Evolutionary conservation across 2,113 vertebrate species (phyloP), one percentile per base, ranked within the genome.

Genomic region (Pelecanoides urinatrix): DNA sequence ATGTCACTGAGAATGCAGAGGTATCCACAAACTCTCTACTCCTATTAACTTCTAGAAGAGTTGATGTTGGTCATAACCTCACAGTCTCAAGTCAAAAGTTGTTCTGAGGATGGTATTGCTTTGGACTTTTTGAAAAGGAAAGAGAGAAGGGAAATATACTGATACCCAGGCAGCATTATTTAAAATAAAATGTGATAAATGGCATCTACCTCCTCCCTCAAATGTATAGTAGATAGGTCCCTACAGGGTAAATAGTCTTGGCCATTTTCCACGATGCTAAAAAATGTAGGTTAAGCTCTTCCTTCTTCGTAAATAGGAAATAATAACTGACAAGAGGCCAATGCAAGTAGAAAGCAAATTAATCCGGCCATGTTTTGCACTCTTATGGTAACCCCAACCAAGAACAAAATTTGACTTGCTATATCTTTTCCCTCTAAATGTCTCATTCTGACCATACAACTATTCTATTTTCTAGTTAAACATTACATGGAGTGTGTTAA

Each of bases 401-500:
- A 86, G 45, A 85, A 34, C 27, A 91, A 75, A 90, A 91, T 65
- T 86, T 93, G 85, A 38, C 85, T 94, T 82, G 58, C 36, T 50
- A 7, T 56, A 16, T 72, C 66, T 84, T 88, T 58, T 76, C 53
- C 65, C 16, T 90, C 71, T 72, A 89, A 95, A 88, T 74, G 77
- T 73, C 87, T 96, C 63, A 40, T 86, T 90, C 71, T 82, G 53
- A 82, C 77, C 58, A 73, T 73, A 79, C 10, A 90, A 83, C 62
- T 68, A n/a, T 66, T 85, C 59, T 85, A 55, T 95, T 96, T 96
- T 95, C 94, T 91, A n/a, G 87, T 96, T 96, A 94, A 95, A 97
- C 71, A 90, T 91, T 95, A 88, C 71, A 92, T 20, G 30, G 76
- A 91, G 49, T 42, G 89, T 95, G 94, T 83, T 96, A 92, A 94